phyloP scores from a whole-genome alignment of 2,797 vertebrate species.

The Oreochromis grahami region DNA sequence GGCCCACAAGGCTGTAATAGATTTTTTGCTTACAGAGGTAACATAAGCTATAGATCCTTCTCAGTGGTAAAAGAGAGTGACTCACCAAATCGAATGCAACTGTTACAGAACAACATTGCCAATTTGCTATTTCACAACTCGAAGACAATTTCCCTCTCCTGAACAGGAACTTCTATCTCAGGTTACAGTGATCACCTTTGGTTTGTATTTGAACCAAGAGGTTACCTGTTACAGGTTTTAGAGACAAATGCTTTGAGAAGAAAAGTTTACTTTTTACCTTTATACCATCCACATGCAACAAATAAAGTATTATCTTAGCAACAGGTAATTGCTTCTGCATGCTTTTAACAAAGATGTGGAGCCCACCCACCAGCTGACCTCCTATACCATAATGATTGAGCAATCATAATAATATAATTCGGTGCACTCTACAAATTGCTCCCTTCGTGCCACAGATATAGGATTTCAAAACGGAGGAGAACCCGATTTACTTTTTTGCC shows the following conservation, averaged over 20 bases:
- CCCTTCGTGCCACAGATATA: not conserved
- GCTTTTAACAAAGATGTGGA: not conserved
- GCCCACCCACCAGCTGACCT: not conserved
- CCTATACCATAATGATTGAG: not conserved
- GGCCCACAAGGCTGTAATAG: constrained; percentile 63
- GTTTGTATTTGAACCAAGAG: not conserved
- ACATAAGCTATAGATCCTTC: constrained; percentile 64
- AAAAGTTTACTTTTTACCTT: not conserved
- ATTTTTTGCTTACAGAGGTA: constrained; percentile 71
- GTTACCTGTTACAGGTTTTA: not conserved
- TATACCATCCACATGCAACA: not conserved
- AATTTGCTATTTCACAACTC: constrained; percentile 10
- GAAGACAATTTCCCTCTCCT: not conserved
- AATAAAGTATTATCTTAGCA: not conserved
- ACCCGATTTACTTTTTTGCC: not conserved
- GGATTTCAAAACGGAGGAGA: not conserved
- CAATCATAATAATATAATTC: not conserved
- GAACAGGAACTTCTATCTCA: not conserved
- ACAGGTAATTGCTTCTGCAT: not conserved
- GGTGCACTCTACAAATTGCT: not conserved
- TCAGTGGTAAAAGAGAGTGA: constrained; percentile 52
- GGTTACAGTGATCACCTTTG: not conserved
- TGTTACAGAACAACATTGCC: constrained; percentile 28
- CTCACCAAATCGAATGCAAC: constrained; percentile 39
- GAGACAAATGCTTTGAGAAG: not conserved